Percentiles rank a stretch among this genome's conserved stretches.
phyloP scores from a whole-genome alignment of 1,140 invertebrate genomes.

The Tenebrio molitor region DNA sequence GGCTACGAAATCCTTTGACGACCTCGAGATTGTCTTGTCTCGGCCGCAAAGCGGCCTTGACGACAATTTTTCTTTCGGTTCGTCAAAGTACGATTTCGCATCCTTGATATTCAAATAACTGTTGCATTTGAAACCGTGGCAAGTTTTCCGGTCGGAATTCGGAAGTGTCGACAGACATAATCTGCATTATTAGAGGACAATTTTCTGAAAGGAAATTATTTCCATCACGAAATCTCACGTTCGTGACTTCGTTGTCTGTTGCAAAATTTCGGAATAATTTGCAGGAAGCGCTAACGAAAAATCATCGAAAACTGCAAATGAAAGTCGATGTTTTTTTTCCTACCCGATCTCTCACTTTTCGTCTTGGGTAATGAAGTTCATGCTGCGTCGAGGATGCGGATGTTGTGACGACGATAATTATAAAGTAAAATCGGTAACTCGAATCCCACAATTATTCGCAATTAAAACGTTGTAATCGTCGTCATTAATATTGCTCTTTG shows the following conservation, averaged over 20 bases:
- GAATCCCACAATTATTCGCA: constrained; percentile 3
- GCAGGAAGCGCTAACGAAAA: background rate
- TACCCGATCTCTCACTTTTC: background rate
- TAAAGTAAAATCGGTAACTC: constrained; percentile 30
- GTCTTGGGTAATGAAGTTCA: constrained; percentile 1
- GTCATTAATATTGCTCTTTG: constrained; percentile 32
- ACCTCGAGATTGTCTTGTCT: no score
- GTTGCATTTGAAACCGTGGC: no score
- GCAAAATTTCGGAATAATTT: constrained; percentile 5
- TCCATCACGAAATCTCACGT: background rate
- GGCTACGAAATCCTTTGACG: no score
- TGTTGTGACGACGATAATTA: background rate
- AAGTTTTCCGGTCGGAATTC: no score
- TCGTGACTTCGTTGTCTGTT: background rate
- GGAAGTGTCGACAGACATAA: background rate
- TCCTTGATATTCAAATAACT: no score
- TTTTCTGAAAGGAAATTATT: no score
- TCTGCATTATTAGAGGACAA: background rate
- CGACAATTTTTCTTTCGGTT: no score
- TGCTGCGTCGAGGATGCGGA: background rate
- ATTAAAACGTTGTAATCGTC: constrained; percentile 27
- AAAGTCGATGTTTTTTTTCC: background rate
- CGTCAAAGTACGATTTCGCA: no score
- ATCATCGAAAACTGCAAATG: background rate
- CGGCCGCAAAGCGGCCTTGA: no score